Base-by-base conservation (phyloP, 2,888 invertebrate species). In the Brachypterus glaber region DNA sequence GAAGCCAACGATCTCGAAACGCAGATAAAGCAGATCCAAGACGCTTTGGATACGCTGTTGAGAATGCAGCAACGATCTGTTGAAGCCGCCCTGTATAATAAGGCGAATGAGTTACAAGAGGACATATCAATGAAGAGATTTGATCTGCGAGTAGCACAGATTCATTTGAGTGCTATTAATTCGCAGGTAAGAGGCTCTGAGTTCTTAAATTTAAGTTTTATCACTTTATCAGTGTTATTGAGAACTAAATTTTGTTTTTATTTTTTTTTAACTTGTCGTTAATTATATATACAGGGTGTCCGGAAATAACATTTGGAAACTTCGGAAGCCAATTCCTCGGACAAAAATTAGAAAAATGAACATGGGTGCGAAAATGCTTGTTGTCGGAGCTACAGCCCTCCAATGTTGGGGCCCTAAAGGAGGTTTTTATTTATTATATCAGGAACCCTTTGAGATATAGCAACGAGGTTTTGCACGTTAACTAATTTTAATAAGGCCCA, bases 101-200 rank as follows among this genome's bases (percentile, higher is more conserved):
- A 95, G 73, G 91, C 88, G 52, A 92, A 92, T 64, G 93, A 95
- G 68, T 74, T 93, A 40, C 87, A 95, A 70, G 93, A 95, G 66
- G 93, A 95, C 57, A 85, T 95, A 62, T 90, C 92, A 47, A 74
- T 88, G 71, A 93, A 93, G 69, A 79, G 87, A 59, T 93, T 92
- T 67, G 93, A 95, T 71, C 78, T 92, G 52, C 78, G 89, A 49
- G 85, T 91, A 35, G 88, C 91, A 31, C 89, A 90, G 63, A 74
- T 95, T 46, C 92, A 92, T 66, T 73, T 92, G 45, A 82, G 89
- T 36, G 88, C 92, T 40, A 81, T 93, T 38, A 78, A 82, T 69
- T 83, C 91, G 40, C 93, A 95, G 83, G 93, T 93, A 49, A 47
- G 47, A 24, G 13, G n/a, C n/a, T n/a, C n/a, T n/a, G n/a, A n/a